Evolutionary conservation across 2,113 vertebrate species (phyloP).

Genomic region (Agapornis roseicollis): DNA sequence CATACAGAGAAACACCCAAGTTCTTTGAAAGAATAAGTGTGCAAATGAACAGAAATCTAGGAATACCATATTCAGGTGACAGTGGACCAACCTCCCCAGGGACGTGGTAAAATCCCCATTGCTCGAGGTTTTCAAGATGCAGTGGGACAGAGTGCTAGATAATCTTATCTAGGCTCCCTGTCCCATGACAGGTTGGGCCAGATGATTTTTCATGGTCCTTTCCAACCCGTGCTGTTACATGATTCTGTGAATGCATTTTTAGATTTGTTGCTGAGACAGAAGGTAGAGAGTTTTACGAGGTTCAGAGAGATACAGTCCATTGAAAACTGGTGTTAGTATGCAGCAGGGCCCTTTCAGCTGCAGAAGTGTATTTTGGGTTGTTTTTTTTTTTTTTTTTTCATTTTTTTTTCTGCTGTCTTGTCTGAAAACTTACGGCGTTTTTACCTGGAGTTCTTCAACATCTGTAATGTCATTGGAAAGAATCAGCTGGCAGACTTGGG

Average conservation of each 20-base stretch:
- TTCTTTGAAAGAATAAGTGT: background rate
- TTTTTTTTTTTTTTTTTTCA: background rate
- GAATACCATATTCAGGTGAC: background rate
- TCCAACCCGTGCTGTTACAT: background rate
- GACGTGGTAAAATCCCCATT: background rate
- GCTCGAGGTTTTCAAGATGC: background rate
- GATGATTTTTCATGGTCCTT: background rate
- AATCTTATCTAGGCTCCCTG: background rate
- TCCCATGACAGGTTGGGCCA: accelerated
- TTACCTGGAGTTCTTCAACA: background rate
- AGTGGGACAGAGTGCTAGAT: accelerated
- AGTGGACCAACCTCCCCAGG: background rate
- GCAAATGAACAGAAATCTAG: background rate
- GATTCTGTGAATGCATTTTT: background rate
- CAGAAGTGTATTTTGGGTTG: background rate
- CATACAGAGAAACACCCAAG: background rate
- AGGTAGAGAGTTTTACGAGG: background rate
- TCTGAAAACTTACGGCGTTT: background rate
- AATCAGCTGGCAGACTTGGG: background rate
- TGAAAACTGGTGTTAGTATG: background rate
- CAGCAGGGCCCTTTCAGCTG: background rate
- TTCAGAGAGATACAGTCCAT: background rate
- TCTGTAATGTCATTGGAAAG: background rate
- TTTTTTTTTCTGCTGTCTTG: background rate
- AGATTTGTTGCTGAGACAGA: background rate